Evolutionary conservation across 2,888 invertebrate species (phyloP).

Genomic region (Microplitis deprimator): DNA sequence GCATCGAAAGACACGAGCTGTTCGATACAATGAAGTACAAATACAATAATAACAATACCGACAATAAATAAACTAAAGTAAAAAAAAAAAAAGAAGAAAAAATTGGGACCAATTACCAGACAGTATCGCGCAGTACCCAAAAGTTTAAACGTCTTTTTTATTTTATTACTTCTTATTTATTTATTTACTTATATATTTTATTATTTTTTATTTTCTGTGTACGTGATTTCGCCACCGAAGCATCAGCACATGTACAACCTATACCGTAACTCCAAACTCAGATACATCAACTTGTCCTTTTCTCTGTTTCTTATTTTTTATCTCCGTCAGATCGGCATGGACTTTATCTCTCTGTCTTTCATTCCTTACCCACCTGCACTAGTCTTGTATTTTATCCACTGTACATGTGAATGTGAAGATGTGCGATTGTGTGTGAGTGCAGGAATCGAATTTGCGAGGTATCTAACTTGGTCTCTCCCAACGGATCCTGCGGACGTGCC

Average conservation of each 20-base stretch:
- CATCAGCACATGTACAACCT: background rate
- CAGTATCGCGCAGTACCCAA: conserved; percentile 34
- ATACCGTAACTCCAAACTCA: background rate
- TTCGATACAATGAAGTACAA: conserved; percentile 24
- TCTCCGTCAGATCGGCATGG: background rate
- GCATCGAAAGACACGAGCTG: conserved; percentile 15
- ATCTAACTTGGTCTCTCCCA: conserved; percentile 21
- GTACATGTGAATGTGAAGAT: background rate
- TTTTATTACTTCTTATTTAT: conserved; percentile 15
- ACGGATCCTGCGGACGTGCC: conserved; percentile 15
- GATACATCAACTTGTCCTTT: conserved; percentile 38
- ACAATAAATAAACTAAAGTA: background rate
- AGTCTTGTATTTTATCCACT: conserved; percentile 5
- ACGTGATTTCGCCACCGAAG: background rate
- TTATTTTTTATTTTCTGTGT: conserved; percentile 3
- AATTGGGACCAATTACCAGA: conserved; percentile 43
- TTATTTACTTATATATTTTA: conserved; percentile 15
- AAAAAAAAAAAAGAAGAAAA: conserved; percentile 24
- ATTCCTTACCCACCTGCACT: conserved; percentile 8
- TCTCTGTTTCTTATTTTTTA: conserved; percentile 24
- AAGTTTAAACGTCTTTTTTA: conserved; percentile 20
- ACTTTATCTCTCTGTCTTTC: conserved; percentile 38
- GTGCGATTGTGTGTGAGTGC: background rate
- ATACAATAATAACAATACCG: conserved; percentile 19
- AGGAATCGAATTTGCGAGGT: conserved; percentile 43